Percentiles rank a stretch among this genome's conserved stretches.
phyloP scores from a whole-genome alignment of 2,797 vertebrate genomes.

The Dipus sagitta region DNA sequence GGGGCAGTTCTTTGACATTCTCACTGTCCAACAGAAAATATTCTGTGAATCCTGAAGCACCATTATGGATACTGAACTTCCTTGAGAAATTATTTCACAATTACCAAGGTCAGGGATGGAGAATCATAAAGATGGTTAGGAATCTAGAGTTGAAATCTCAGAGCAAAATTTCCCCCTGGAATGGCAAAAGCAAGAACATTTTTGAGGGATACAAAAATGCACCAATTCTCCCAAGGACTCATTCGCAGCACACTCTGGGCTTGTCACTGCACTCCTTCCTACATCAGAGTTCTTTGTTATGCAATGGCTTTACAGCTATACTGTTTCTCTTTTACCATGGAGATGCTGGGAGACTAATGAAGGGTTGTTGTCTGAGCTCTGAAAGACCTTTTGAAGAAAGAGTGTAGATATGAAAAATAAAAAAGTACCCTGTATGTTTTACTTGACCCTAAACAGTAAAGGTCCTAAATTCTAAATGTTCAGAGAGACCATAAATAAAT shows the following conservation, averaged over 20 bases:
- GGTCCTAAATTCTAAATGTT: slow-evolving; percentile 44
- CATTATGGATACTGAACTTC: not conserved
- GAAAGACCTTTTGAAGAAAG: slow-evolving; percentile 62
- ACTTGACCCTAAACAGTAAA: slow-evolving; percentile 36
- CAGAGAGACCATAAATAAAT: slow-evolving; percentile 71
- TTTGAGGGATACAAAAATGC: not conserved
- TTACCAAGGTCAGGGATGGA: not conserved
- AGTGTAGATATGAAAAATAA: slow-evolving; percentile 20
- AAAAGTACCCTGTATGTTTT: slow-evolving; percentile 45
- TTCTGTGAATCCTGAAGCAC: not conserved
- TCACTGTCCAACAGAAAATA: not conserved
- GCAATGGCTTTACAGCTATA: not conserved
- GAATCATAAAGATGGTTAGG: not conserved
- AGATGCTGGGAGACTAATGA: not conserved
- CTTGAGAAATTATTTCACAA: not conserved
- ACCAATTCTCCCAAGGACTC: not conserved
- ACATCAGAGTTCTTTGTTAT: slow-evolving; percentile 12
- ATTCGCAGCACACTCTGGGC: not conserved
- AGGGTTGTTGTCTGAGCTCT: not conserved
- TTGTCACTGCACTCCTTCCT: not conserved
- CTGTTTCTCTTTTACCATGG: not conserved
- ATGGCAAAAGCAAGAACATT: not conserved
- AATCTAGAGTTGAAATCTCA: not conserved
- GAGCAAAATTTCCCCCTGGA: not conserved
- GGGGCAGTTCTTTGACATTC: not conserved